Conservation (phyloP, 2,888 invertebrate genomes). For the Cryptus viduatorius region DNA sequence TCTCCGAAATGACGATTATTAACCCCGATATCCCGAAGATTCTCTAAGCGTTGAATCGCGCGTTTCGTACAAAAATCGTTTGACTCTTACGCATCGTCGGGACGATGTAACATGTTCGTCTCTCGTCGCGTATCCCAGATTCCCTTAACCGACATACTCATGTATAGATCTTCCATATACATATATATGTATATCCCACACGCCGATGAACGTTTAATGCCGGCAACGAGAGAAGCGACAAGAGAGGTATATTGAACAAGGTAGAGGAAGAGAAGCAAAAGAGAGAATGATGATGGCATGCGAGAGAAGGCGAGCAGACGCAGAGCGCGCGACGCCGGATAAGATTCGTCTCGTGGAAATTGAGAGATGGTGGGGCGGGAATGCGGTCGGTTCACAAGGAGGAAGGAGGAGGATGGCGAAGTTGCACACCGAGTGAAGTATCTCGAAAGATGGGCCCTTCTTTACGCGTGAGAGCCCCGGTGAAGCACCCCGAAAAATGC, state of each 20-base stretch:
- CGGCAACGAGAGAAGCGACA: conserved; percentile 39
- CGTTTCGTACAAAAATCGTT: conserved; percentile 16
- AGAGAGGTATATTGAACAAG: conserved; percentile 45
- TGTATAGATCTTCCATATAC: neutral
- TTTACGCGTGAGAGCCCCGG: conserved; percentile 7
- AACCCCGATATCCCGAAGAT: conserved; percentile 1
- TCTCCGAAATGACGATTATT: neutral
- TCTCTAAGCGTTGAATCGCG: neutral
- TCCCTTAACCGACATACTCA: conserved; percentile 66
- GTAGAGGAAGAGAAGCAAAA: conserved; percentile 22
- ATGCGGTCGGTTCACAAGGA: conserved; percentile 80
- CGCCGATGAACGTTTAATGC: conserved; percentile 39
- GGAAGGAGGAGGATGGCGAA: conserved; percentile 76
- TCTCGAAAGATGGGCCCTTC: conserved; percentile 29
- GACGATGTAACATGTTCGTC: conserved; percentile 59
- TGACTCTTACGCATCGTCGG: conserved; percentile 35
- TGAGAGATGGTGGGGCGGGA: conserved; percentile 79
- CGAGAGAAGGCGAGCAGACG: conserved; percentile 41
- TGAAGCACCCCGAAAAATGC: conserved; percentile 71
- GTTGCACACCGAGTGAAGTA: conserved; percentile 63
- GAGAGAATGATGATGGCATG: conserved; percentile 30
- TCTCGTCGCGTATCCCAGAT: conserved; percentile 65
- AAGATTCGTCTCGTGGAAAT: conserved; percentile 69
- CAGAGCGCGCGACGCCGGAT: conserved; percentile 59
- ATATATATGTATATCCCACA: neutral